Evolutionary conservation across 2,797 vertebrate genomes (phyloP).

Genomic region (Gymnothorax javanicus): DNA sequence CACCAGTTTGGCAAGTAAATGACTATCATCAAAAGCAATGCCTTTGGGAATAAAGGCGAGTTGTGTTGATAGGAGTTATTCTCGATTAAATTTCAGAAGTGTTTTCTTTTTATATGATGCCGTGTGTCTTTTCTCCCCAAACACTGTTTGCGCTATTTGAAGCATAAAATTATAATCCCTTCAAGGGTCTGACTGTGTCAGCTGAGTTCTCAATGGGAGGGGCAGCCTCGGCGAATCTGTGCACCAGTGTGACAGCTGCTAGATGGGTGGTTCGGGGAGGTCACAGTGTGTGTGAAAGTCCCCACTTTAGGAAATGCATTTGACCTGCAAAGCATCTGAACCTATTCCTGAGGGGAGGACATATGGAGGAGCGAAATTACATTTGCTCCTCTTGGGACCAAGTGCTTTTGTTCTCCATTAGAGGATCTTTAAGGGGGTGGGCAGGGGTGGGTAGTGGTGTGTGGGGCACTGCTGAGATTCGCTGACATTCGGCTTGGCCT

Average conservation of each 20-base stretch:
- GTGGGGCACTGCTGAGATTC: neutral
- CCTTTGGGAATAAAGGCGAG: neutral
- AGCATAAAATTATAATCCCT: slow-evolving; percentile 22
- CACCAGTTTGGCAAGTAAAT: slow-evolving; percentile 10
- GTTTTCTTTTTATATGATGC: slow-evolving; percentile 1
- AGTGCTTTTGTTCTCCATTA: neutral
- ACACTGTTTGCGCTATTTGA: slow-evolving; percentile 7
- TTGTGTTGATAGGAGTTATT: neutral
- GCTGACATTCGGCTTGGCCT: neutral
- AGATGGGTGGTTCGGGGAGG: slow-evolving; percentile 46
- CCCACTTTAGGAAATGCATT: neutral
- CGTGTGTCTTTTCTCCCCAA: neutral
- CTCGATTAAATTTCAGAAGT: neutral
- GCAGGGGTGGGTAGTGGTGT: neutral
- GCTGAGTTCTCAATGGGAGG: slow-evolving; percentile 32
- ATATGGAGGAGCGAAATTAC: slow-evolving; percentile 16
- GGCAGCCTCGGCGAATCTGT: neutral
- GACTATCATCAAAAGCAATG: neutral
- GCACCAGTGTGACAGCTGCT: slow-evolving; percentile 30
- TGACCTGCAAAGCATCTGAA: slow-evolving; percentile 4
- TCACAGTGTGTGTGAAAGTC: slow-evolving; percentile 21
- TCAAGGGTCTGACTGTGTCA: slow-evolving; percentile 28
- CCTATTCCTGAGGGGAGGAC: slow-evolving; percentile 12
- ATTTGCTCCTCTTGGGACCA: neutral
- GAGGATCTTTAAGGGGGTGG: neutral